A percentile compares a stretch with the other conserved stretches of the same genome.
Conservation (phyloP, 2,797 vertebrate genomes). For the Gephyroberyx darwinii region DNA sequence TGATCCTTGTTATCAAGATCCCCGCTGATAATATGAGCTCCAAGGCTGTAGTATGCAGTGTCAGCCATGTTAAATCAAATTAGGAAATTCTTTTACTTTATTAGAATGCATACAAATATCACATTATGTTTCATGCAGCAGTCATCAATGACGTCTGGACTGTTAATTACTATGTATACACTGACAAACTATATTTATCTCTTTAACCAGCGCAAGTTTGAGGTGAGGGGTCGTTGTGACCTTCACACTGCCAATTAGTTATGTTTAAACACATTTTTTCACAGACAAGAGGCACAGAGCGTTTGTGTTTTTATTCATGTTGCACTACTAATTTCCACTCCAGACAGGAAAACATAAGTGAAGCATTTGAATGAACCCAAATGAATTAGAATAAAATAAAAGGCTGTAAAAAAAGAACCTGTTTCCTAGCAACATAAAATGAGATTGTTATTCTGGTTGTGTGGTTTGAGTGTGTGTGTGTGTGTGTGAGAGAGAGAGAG, state of each 20-base stretch:
- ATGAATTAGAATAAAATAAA: conserved; percentile 74
- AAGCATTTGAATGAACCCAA: conserved; percentile 70
- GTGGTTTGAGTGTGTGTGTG: conserved; percentile 26
- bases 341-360: conserved; percentile 57
- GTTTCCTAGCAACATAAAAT: conserved; percentile 86
- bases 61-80: conserved; percentile 46
- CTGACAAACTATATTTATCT: conserved; percentile 46
- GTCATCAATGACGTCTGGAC: conserved; percentile 46
- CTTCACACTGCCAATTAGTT: conserved; percentile 36
- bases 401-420: conserved; percentile 64
- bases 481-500: not conserved
- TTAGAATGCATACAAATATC: conserved; percentile 53
- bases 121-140: conserved; percentile 57
- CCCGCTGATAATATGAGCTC: conserved; percentile 28
- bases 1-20: conserved; percentile 33
- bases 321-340: conserved; percentile 52
- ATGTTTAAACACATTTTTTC: conserved; percentile 41
- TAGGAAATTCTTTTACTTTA: conserved; percentile 39
- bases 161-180: conserved; percentile 56
- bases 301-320: conserved; percentile 50
- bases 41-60: conserved; percentile 18
- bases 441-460: conserved; percentile 71
- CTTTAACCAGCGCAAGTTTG: conserved; percentile 12
- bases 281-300: conserved; percentile 14
- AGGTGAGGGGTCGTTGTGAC: conserved; percentile 31